A percentile compares a stretch with the other conserved stretches of the same genome.
These are phyloP conservation scores for Catharus ustulatus DNA, from an alignment of 2,797 vertebrate genomes.

Conservation along the genomic window DNA sequence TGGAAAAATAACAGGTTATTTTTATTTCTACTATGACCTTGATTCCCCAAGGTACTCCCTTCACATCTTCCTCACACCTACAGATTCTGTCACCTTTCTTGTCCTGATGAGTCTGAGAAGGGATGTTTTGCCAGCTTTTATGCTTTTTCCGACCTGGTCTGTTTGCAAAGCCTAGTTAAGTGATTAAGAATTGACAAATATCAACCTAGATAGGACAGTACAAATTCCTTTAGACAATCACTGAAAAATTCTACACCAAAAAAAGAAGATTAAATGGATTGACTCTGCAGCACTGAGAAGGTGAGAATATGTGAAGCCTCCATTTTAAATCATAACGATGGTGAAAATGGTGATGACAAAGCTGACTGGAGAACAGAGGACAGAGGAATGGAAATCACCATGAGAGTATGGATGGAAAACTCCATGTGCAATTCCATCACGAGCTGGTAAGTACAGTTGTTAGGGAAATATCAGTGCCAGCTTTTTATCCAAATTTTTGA, in stretches of 20 bases:
- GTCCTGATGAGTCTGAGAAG: background rate
- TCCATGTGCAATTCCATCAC: background rate
- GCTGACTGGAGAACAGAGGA: background rate
- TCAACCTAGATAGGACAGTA: background rate
- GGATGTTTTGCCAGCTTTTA: background rate
- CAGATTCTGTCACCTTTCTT: background rate
- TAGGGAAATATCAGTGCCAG: background rate
- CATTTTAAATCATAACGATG: background rate
- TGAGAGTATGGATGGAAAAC: background rate
- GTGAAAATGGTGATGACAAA: background rate
- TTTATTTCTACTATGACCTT: background rate
- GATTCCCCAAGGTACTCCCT: background rate
- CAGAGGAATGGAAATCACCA: background rate
- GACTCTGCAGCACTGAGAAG: background rate
- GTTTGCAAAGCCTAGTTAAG: background rate
- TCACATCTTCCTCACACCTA: background rate
- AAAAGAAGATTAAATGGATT: background rate
- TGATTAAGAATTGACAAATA: background rate
- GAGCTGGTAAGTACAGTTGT: background rate
- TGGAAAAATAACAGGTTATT: fast-evolving
- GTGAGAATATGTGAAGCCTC: background rate
- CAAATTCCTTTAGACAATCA: background rate
- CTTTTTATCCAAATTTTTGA: background rate
- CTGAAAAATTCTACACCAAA: background rate
- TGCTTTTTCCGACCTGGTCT: background rate